Conservation (phyloP, 2,113 vertebrate species). For the Chamaetylas fuelleborni region DNA sequence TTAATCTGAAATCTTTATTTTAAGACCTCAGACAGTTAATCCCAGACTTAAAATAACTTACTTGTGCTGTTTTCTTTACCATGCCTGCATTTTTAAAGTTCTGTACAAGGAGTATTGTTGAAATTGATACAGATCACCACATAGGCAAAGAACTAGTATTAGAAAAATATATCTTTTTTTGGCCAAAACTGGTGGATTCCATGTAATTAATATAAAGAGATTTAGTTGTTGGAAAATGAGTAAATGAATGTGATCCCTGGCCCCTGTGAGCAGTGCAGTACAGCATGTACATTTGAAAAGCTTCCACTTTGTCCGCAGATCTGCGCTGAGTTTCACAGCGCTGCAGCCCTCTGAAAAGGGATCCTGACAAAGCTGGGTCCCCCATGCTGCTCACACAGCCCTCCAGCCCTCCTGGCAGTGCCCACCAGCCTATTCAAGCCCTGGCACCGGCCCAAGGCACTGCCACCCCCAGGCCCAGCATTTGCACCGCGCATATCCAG, state of each 20-base stretch:
- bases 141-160: background rate
- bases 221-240: conserved; percentile 2
- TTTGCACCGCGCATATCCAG: fast-evolving
- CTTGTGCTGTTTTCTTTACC: conserved; percentile 13
- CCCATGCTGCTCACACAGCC: background rate
- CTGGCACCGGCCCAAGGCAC: background rate
- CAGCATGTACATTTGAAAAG: conserved; percentile 26
- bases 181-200: background rate
- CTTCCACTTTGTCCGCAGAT: background rate
- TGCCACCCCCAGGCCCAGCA: fast-evolving
- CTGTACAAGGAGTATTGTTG: background rate
- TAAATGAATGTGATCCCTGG: background rate
- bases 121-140: background rate
- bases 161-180: background rate
- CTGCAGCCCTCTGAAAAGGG: conserved; percentile 17
- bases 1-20: conserved; percentile 2
- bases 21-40: conserved; percentile 24
- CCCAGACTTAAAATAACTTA: background rate
- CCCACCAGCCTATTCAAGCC: background rate
- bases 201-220: conserved; percentile 22
- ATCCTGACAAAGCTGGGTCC: conserved; percentile 35
- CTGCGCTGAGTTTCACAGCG: background rate
- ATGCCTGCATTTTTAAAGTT: background rate
- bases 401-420: background rate
- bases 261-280: background rate